phyloP scores from a whole-genome alignment of 2,888 invertebrate species.

The Zeuzera pyrina region DNA sequence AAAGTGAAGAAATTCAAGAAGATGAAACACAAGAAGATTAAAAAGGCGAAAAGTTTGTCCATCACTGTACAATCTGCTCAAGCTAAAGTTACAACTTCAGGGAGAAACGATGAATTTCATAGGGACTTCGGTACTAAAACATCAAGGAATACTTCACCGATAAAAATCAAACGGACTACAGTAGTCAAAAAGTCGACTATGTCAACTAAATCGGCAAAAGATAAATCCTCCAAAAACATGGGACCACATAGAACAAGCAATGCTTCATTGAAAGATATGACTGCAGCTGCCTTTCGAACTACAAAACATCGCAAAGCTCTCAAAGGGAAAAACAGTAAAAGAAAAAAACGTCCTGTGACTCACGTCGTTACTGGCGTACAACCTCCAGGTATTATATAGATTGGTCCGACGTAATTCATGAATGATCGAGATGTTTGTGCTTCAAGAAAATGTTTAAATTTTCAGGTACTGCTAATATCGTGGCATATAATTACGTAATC shows the following conservation, averaged over 20 bases:
- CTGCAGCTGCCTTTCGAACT: too few relatives aligned
- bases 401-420: too few relatives aligned
- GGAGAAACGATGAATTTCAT: slow-evolving; percentile 13
- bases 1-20: too few relatives aligned
- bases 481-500: too few relatives aligned
- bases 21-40: slow-evolving; percentile 23
- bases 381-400: too few relatives aligned
- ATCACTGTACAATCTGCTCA: slow-evolving; percentile 10
- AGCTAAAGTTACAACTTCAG: slow-evolving; percentile 19
- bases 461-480: too few relatives aligned
- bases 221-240: neutral
- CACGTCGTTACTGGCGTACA: too few relatives aligned
- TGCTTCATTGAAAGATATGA: neutral
- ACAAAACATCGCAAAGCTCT: slow-evolving; percentile 16
- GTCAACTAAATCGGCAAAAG: slow-evolving; percentile 1
- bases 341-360: too few relatives aligned
- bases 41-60: slow-evolving; percentile 23
- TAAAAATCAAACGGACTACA: slow-evolving; percentile 15
- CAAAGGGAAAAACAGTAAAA: slow-evolving; percentile 23
- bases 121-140: slow-evolving; percentile 9
- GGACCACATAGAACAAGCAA: neutral
- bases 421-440: too few relatives aligned
- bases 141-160: slow-evolving; percentile 20
- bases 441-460: too few relatives aligned
- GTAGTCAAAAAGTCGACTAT: slow-evolving; percentile 8